phyloP scores from a whole-genome alignment of 2,888 invertebrate genomes.

The Cryptophagus acutangulus region DNA sequence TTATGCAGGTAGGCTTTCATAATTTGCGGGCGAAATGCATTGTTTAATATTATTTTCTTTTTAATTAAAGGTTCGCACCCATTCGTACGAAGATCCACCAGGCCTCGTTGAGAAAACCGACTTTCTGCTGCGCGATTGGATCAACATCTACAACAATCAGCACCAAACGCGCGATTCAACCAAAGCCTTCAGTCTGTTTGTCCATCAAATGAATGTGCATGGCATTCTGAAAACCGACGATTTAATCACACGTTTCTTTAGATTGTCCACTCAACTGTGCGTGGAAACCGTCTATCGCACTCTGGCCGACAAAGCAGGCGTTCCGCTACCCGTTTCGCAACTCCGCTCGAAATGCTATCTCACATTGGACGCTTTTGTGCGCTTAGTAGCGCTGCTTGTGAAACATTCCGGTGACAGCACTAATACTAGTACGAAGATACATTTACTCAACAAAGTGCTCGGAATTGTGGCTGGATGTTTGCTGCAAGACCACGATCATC shows the following conservation, averaged over 20 bases:
- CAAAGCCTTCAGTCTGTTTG: conserved; percentile 90
- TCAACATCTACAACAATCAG: conserved; percentile 75
- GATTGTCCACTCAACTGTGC: conserved; percentile 93
- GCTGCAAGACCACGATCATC: conserved; percentile 92
- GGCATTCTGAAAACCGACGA: conserved; percentile 97
- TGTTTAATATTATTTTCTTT: conserved; percentile 8
- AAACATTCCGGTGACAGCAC: conserved; percentile 87
- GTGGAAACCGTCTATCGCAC: conserved; percentile 89
- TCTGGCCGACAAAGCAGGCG: conserved; percentile 65
- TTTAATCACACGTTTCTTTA: conserved; percentile 93
- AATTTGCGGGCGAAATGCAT: not conserved
- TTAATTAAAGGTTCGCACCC: conserved; percentile 63
- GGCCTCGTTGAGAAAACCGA: conserved; percentile 94
- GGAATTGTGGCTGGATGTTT: conserved; percentile 95
- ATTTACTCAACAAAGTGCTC: conserved; percentile 79
- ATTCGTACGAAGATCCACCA: conserved; percentile 89
- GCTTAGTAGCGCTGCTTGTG: conserved; percentile 89
- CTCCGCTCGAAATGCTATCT: conserved; percentile 90
- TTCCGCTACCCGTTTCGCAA: conserved; percentile 51
- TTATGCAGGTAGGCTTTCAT: conserved; percentile 62
- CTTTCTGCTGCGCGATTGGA: conserved; percentile 91
- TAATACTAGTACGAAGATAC: conserved; percentile 94
- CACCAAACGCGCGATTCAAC: conserved; percentile 76
- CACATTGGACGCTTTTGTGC: conserved; percentile 91
- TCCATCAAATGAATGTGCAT: conserved; percentile 93